These are phyloP conservation scores for Ctenosaura bakeri DNA, from an alignment of 2,797 vertebrate genomes.

Conservation along the genomic window DNA sequence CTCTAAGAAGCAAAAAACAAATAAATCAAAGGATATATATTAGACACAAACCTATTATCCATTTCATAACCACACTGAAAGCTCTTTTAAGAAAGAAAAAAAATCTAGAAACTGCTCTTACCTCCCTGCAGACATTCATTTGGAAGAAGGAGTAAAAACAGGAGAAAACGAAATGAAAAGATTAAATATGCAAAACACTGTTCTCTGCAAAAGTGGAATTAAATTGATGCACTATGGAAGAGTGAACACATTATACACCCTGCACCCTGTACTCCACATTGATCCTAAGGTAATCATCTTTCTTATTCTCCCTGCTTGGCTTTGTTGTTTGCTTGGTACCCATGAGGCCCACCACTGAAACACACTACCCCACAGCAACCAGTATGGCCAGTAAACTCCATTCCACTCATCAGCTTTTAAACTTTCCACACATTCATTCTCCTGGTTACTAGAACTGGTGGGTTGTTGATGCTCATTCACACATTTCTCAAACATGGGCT, in stretches of 20 bases:
- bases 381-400: too few species aligned
- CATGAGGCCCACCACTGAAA: background rate
- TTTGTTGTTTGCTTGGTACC: background rate
- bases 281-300: background rate
- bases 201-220: background rate
- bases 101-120: constrained; percentile 42
- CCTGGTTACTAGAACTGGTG: background rate
- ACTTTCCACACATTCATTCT: background rate
- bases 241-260: background rate
- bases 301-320: background rate
- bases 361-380: background rate
- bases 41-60: constrained; percentile 32
- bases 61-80: rapidly evolving
- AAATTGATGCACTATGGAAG: background rate
- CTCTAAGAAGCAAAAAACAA: constrained; percentile 82
- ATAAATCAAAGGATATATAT: constrained; percentile 22
- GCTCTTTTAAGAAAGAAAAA: background rate
- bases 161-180: constrained; percentile 19
- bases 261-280: background rate
- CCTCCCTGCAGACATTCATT: constrained; percentile 66
- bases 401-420: background rate
- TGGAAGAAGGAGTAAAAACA: constrained; percentile 20
- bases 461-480: background rate
- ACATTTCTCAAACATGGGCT: background rate
- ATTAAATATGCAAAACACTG: background rate